phyloP scores from a whole-genome alignment of 2,113 vertebrate genomes.

The Leptobrachium ailaonicum region DNA sequence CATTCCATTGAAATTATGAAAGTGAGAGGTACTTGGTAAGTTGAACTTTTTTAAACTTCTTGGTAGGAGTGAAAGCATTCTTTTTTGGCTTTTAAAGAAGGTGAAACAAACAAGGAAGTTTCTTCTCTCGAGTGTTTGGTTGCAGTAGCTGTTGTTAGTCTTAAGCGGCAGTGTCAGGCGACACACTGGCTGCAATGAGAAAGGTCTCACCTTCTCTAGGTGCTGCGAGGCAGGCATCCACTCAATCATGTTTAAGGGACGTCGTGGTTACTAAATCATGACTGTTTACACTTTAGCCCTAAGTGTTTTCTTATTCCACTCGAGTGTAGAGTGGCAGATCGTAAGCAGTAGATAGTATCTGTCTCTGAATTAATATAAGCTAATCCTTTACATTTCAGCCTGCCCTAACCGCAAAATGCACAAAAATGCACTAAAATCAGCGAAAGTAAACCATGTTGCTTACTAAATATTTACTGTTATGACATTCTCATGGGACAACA shows the following conservation, averaged over 20 bases:
- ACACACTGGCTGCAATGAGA: slow-evolving; percentile 52
- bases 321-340: slow-evolving; percentile 66
- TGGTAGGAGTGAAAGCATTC: not conserved
- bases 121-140: not conserved
- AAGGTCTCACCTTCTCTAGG: slow-evolving; percentile 68
- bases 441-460: too few species aligned
- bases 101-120: not conserved
- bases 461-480: too few species aligned
- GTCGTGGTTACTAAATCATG: slow-evolving; percentile 78
- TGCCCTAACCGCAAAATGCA: too few species aligned
- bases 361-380: slow-evolving; percentile 53
- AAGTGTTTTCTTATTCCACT: slow-evolving; percentile 71
- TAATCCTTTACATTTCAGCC: too few species aligned
- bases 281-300: slow-evolving; percentile 71
- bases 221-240: slow-evolving; percentile 64
- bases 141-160: slow-evolving; percentile 1
- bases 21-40: not conserved
- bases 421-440: too few species aligned
- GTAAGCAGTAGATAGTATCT: slow-evolving; percentile 68
- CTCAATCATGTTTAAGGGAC: slow-evolving; percentile 74
- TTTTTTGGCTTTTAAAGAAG: not conserved
- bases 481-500: too few species aligned
- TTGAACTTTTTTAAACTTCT: not conserved
- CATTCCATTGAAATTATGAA: not conserved
- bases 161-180: slow-evolving; percentile 9